phyloP scores from a whole-genome alignment of 1,140 invertebrate genomes.

The Diabrotica virgifera region DNA sequence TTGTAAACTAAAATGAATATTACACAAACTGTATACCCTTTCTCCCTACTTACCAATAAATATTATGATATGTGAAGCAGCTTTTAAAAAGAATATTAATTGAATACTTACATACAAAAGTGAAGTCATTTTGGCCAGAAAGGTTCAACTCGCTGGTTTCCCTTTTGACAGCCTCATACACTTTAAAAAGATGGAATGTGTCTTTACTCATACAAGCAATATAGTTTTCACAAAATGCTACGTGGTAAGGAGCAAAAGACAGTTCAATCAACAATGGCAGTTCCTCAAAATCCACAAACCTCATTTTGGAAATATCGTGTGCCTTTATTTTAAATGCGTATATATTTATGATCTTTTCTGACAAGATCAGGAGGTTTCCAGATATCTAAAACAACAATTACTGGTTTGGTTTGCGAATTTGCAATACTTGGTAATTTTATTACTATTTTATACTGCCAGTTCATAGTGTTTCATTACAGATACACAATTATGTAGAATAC shows the following conservation, averaged over 20 bases:
- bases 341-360: constrained; percentile 53
- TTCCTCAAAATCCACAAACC: constrained; percentile 66
- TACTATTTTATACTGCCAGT: too few relatives aligned
- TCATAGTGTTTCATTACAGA: too few relatives aligned
- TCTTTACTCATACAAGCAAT: constrained; percentile 54
- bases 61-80: background rate
- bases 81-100: background rate
- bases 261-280: constrained; percentile 51
- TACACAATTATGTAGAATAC: too few relatives aligned
- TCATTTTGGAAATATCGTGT: constrained; percentile 61
- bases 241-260: constrained; percentile 51
- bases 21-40: too few relatives aligned
- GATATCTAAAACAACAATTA: constrained; percentile 47
- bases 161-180: constrained; percentile 19
- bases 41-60: too few relatives aligned
- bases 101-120: constrained; percentile 28
- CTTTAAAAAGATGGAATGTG: constrained; percentile 49
- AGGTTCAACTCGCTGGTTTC: constrained; percentile 24
- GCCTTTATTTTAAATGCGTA: constrained; percentile 60
- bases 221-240: constrained; percentile 60
- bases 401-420: too few relatives aligned
- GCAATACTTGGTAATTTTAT: too few relatives aligned
- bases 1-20: too few relatives aligned
- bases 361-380: constrained; percentile 60
- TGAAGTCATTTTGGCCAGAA: constrained; percentile 29